These are phyloP conservation scores for Sesamia nonagrioides DNA, from an alignment of 1,140 invertebrate species.

Conservation along the genomic window DNA sequence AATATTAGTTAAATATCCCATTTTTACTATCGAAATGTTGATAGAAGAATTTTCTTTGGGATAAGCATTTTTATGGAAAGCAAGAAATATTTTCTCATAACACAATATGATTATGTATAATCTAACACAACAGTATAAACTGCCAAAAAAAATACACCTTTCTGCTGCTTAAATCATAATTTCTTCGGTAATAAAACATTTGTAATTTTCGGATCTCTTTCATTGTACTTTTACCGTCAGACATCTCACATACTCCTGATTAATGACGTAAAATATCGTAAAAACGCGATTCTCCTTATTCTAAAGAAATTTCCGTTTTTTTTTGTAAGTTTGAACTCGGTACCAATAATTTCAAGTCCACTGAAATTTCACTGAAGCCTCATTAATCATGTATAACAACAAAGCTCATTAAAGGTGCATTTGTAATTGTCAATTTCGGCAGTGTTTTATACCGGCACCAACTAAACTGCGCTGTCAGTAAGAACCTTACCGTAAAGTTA, in stretches of 20 bases:
- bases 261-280: conserved; percentile 41
- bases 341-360: conserved; percentile 41
- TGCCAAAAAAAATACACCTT: no score
- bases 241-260: conserved; percentile 29
- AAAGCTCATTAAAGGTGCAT: conserved; percentile 81
- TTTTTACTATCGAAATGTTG: no score
- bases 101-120: no score
- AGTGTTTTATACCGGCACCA: conserved; percentile 53
- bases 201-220: neutral
- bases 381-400: conserved; percentile 82
- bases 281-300: conserved; percentile 27
- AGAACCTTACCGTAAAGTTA: conserved; percentile 49
- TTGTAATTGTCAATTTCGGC: conserved; percentile 80
- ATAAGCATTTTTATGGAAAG: no score
- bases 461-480: conserved; percentile 47
- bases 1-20: no score
- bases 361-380: conserved; percentile 62
- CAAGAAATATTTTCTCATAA: no score
- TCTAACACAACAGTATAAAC: no score
- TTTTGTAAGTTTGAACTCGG: conserved; percentile 48
- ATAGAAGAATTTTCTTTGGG: no score
- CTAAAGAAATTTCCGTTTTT: conserved; percentile 40
- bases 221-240: conserved; percentile 13
- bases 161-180: no score
- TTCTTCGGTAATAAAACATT: neutral